Conservation (phyloP, 2,797 vertebrate species). For the Spinibarbus caldwelli region DNA sequence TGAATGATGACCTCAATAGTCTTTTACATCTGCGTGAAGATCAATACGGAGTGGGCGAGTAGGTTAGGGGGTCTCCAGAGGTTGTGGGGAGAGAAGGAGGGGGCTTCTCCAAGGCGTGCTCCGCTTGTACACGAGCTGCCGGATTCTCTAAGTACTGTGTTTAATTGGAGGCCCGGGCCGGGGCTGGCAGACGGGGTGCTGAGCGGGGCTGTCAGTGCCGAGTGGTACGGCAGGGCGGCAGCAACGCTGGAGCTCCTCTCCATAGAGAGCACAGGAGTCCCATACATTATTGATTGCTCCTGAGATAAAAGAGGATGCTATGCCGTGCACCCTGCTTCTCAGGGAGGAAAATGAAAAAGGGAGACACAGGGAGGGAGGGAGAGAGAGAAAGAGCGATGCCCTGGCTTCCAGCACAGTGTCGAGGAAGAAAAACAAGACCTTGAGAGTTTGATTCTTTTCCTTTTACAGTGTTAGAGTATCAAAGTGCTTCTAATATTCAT, state of each 20-base stretch:
- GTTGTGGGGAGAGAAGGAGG: conserved; percentile 54
- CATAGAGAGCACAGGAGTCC: conserved; percentile 79
- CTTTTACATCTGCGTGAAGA: conserved; percentile 84
- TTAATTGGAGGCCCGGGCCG: conserved; percentile 76
- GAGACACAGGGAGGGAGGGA: conserved; percentile 19
- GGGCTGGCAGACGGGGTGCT: conserved; percentile 58
- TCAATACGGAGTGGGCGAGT: conserved; percentile 85
- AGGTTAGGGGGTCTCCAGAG: conserved; percentile 82
- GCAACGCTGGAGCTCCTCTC: conserved; percentile 66
- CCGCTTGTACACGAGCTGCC: conserved; percentile 69
- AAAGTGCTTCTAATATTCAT: conserved; percentile 45
- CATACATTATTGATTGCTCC: conserved; percentile 85
- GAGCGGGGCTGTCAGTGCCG: conserved; percentile 67
- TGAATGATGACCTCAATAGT: conserved; percentile 86
- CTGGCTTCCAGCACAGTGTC: conserved; percentile 49
- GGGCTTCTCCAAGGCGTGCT: conserved; percentile 62
- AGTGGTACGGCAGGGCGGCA: conserved; percentile 40
- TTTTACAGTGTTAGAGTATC: conserved; percentile 48
- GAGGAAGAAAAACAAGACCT: conserved; percentile 56
- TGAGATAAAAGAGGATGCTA: conserved; percentile 78
- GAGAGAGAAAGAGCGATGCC: conserved; percentile 41
- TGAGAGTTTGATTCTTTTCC: conserved; percentile 56
- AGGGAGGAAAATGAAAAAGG: conserved; percentile 48
- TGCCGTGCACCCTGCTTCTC: conserved; percentile 56
- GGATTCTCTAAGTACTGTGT: conserved; percentile 70